A percentile compares a stretch with the other conserved stretches of the same genome.
Conservation (phyloP, 2,888 invertebrate species). For the Erynnis tages region DNA sequence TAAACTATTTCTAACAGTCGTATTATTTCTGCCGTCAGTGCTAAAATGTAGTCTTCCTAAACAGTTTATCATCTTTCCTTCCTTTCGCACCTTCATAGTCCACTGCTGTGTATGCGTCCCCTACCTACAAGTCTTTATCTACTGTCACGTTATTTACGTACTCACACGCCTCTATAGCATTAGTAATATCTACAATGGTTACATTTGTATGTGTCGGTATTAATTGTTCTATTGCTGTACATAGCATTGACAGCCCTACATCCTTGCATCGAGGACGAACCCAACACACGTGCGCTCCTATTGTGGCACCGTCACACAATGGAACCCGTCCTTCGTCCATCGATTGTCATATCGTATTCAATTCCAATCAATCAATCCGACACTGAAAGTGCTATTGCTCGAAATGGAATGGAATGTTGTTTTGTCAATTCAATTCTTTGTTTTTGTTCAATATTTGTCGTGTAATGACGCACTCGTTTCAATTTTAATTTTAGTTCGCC, state of each 20-base stretch:
- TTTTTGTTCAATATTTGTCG: not conserved
- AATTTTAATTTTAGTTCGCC: not conserved
- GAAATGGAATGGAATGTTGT: conserved; percentile 20
- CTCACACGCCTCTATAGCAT: too few species aligned
- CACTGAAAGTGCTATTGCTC: conserved; percentile 2
- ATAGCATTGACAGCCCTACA: not conserved
- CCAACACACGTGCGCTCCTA: conserved; percentile 19
- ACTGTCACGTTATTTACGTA: too few species aligned
- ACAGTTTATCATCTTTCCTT: too few species aligned
- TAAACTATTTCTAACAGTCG: too few species aligned
- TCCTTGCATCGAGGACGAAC: not conserved
- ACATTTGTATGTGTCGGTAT: too few species aligned
- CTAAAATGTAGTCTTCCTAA: too few species aligned
- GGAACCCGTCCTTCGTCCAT: conserved; percentile 10
- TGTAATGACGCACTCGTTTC: not conserved
- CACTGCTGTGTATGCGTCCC: too few species aligned
- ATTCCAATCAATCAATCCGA: conserved; percentile 9
- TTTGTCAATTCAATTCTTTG: conserved; percentile 7
- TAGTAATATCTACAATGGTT: too few species aligned
- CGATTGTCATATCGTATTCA: conserved; percentile 15
- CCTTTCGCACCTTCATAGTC: too few species aligned
- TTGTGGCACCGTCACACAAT: conserved; percentile 21
- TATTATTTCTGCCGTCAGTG: too few species aligned
- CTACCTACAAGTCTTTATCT: too few species aligned
- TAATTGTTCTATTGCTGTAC: not conserved